phyloP scores from a whole-genome alignment of 2,888 invertebrate genomes.

The Drosophila planitibia region DNA sequence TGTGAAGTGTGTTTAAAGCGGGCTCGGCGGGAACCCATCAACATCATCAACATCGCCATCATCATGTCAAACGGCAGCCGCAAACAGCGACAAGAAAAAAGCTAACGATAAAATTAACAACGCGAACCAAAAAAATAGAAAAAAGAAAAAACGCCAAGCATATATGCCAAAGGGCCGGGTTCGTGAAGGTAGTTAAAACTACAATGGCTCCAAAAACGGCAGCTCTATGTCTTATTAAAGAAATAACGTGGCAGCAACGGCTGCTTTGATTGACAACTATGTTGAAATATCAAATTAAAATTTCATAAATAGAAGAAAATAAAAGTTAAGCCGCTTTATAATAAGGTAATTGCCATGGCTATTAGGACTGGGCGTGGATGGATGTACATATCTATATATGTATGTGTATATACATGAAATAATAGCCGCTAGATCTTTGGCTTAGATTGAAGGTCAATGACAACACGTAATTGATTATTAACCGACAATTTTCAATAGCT shows the following conservation, averaged over 20 bases:
- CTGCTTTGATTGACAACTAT: conserved; percentile 78
- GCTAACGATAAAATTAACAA: conserved; percentile 63
- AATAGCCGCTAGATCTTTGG: conserved; percentile 46
- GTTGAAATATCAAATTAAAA: conserved; percentile 82
- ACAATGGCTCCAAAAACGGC: conserved; percentile 37
- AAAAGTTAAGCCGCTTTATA: conserved; percentile 75
- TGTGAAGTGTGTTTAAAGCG: conserved; percentile 51
- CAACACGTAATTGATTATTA: conserved; percentile 80
- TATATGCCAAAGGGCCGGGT: conserved; percentile 55
- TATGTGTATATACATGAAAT: not conserved
- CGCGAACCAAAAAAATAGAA: conserved; percentile 15
- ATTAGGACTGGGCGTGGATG: conserved; percentile 75
- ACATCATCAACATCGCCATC: conserved; percentile 25
- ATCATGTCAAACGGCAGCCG: conserved; percentile 76
- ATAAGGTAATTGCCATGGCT: conserved; percentile 76
- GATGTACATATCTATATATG: conserved; percentile 1
- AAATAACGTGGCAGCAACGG: conserved; percentile 32
- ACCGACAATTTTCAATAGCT: conserved; percentile 43
- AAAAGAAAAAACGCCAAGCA: conserved; percentile 43
- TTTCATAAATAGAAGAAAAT: conserved; percentile 72
- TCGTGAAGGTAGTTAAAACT: conserved; percentile 40
- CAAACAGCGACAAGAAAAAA: conserved; percentile 25
- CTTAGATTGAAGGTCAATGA: conserved; percentile 78
- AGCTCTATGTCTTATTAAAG: conserved; percentile 58
- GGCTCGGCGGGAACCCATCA: conserved; percentile 52